Base-by-base conservation (phyloP, 2,797 vertebrate species). In the Parotocinclus haroldoi region DNA sequence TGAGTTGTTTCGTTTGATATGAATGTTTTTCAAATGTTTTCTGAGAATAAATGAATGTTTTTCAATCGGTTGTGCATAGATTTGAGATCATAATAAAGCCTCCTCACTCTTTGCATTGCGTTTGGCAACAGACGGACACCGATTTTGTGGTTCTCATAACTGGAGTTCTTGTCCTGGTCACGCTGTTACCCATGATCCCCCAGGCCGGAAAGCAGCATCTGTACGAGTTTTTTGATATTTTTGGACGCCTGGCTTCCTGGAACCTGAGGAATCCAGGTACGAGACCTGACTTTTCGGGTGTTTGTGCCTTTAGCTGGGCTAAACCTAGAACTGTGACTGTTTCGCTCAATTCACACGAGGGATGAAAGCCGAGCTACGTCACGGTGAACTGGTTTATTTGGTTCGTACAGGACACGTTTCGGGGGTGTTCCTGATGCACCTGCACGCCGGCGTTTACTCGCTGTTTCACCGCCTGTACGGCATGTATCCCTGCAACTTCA, bases 401-500 rank as follows among this genome's bases (percentile, higher is more conserved):
- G 17, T 7, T 18, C 53, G 46, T n/a, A 12, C 10, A 99, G 97
- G 96, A 66, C 93, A 96, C 0, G 85, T 96, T 80, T 91, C 95
- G 1, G 96, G 98, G 74, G 91, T 96, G 73, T 97, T 94, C 77
- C 88, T 98, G 55, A 94, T 99, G 86, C 96, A 99, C 76, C 92
- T 99, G 67, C 95, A 98, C 8, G 94, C 96, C 83, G 95, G 96
- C 11, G 94, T 99, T 54, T 99, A 99, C 53, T 95, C 96, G 0
- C 94, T 99, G 68, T 98, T 99, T 83, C 97, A 99, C 80, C 95
- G 97, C 66, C 95, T 99, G 36, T 99, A 99, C 8, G 97, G 97
- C 84, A 99, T 99, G 97, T 99, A 98, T 78, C 96, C 97, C 14
- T 99, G 96, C 89, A 99, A 98, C 91, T 99, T 99, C 54, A 94